phyloP scores from a whole-genome alignment of 2,797 vertebrate genomes.

The Schizothorax lantsangensis region DNA sequence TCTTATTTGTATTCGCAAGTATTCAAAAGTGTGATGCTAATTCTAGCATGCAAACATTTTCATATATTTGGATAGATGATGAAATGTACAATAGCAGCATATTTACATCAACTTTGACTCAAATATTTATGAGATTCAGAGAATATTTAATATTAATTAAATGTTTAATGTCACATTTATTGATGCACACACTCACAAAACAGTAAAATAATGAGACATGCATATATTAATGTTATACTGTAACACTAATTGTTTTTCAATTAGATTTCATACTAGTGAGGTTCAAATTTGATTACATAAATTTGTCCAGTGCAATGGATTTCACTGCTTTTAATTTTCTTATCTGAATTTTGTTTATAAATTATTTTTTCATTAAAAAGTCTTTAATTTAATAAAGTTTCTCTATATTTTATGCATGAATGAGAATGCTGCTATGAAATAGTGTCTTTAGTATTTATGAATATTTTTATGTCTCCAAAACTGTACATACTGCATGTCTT shows the following conservation, averaged over 20 bases:
- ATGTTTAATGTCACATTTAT: background rate
- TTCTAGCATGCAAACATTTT: background rate
- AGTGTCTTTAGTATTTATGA: background rate
- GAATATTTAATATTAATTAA: background rate
- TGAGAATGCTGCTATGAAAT: background rate
- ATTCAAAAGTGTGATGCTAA: background rate
- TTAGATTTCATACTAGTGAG: background rate
- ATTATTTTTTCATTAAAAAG: background rate
- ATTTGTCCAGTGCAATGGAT: background rate
- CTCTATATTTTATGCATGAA: background rate
- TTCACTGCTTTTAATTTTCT: background rate
- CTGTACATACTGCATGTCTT: background rate
- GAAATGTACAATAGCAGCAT: background rate
- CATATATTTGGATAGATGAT: background rate
- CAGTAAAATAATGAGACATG: background rate
- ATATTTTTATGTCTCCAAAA: background rate
- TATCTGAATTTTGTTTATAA: background rate
- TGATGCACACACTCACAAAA: background rate
- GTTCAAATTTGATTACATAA: background rate
- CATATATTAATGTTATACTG: background rate
- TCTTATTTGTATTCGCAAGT: background rate
- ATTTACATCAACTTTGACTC: background rate
- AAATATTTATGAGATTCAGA: background rate
- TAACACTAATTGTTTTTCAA: background rate
- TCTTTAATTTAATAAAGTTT: background rate